Conservation (phyloP, 2,113 vertebrate genomes). For the Python bivittatus region DNA sequence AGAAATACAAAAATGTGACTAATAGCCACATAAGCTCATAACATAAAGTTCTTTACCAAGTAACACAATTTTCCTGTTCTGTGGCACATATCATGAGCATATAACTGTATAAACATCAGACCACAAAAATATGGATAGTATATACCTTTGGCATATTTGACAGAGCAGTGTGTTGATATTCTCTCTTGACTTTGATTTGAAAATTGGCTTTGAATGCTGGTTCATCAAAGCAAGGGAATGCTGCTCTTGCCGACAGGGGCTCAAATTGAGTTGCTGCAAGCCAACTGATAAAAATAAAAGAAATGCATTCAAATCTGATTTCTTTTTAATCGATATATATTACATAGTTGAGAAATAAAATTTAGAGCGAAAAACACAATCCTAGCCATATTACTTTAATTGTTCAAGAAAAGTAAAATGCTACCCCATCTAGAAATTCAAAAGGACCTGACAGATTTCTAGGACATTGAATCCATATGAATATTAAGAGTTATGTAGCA, state of each 20-base stretch:
- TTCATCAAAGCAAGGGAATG: conserved; percentile 98
- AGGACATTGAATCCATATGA: neutral
- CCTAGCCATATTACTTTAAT: neutral
- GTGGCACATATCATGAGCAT: neutral
- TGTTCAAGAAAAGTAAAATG: neutral
- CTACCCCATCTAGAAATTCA: neutral
- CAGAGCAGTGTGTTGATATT: conserved; percentile 79
- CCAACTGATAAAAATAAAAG: conserved; percentile 71
- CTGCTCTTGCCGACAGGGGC: conserved; percentile 88
- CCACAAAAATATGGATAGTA: neutral
- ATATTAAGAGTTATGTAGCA: neutral
- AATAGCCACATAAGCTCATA: neutral
- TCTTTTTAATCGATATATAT: neutral
- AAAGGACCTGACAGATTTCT: neutral
- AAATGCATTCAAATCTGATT: neutral
- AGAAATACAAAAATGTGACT: neutral
- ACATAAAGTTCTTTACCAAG: neutral
- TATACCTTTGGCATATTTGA: conserved; percentile 97
- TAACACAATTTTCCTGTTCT: neutral
- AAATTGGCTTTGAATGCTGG: conserved; percentile 94
- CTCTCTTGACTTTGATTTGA: conserved; percentile 83
- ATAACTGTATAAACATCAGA: neutral
- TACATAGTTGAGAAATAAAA: neutral
- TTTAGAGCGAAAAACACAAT: neutral
- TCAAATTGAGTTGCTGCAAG: conserved; percentile 97